A percentile compares a stretch with the other conserved stretches of the same genome.
phyloP scores from a whole-genome alignment of 2,113 vertebrate species.

The Sinocyclocheilus anophthalmus region DNA sequence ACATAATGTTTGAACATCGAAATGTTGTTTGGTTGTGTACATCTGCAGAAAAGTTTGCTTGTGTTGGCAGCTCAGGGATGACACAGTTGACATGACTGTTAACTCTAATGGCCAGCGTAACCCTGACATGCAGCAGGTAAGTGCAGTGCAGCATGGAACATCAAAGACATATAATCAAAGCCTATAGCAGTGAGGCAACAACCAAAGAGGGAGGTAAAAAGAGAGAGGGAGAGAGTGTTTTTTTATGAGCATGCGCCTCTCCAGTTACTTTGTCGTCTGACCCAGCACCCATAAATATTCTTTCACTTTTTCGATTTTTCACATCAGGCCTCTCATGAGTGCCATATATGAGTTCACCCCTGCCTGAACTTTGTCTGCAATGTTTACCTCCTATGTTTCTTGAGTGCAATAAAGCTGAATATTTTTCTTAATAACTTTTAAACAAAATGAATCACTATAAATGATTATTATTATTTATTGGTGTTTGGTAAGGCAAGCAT shows the following conservation, averaged over 20 bases:
- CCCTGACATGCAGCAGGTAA: slow-evolving; percentile 57
- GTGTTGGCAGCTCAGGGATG: slow-evolving; percentile 57
- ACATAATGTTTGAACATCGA: background rate
- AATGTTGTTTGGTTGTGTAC: background rate
- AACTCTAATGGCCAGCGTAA: slow-evolving; percentile 67
- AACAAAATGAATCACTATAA: background rate
- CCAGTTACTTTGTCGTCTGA: slow-evolving; percentile 72
- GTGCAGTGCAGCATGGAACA: slow-evolving; percentile 27
- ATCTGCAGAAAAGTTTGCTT: slow-evolving; percentile 11
- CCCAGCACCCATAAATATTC: slow-evolving; percentile 66
- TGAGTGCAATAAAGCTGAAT: background rate
- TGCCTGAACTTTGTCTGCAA: slow-evolving; percentile 31
- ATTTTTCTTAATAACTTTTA: background rate
- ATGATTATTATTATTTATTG: background rate
- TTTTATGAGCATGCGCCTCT: slow-evolving; percentile 72
- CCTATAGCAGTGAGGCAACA: background rate
- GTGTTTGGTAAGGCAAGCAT: background rate
- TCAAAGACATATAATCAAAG: slow-evolving; percentile 31
- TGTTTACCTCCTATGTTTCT: background rate
- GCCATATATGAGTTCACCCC: slow-evolving; percentile 14
- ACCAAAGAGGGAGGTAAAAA: background rate
- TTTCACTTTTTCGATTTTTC: slow-evolving; percentile 36
- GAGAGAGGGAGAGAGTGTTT: slow-evolving; percentile 61
- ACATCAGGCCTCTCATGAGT: slow-evolving; percentile 25
- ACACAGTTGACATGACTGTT: slow-evolving; percentile 71